Base-by-base conservation (phyloP, 2,113 vertebrate species). In the Syngnathus floridae region DNA sequence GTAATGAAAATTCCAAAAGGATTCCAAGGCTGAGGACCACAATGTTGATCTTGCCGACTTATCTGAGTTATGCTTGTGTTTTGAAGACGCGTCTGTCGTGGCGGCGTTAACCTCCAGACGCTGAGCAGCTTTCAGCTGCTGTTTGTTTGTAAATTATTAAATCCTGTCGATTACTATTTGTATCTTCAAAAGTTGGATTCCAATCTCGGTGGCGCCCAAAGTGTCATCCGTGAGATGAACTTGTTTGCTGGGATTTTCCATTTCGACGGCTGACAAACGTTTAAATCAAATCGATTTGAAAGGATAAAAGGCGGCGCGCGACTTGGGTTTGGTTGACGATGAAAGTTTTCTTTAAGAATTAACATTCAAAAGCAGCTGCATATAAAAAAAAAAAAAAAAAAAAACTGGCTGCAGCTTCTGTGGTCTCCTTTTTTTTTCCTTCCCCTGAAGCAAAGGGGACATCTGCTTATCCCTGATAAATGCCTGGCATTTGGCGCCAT, bases 401-500 rank as follows among this genome's bases (percentile, higher is more conserved):
- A 37, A 49, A 13, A 16, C 12, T 37, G 65, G 26, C 69, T 49
- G 65, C 65, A 35, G 46, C 35, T 52, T 66, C 16, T 41, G 59
- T 43, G 11, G 56, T 73, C 38, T 68, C 40, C 1, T 3, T 1
- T 40, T 38, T 19, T 46, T 31, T 57, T 59, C 41, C 46, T 68
- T n/a, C 7, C 82, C 77, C 74, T 35, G 52, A 38, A 82, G 82
- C 75, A 69, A 82, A 77, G 71, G 76, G 76, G 75, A 82, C 84
- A 81, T 83, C 86, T 87, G 87, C 83, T 83, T 80, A 79, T 77
- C 75, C 75, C 84, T 78, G 88, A 90, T 89, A 88, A 88, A 90
- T 73, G 76, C 46, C 77, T 87, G 85, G 83, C 80, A 89, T 88
- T 89, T 89, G 83, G 77, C 64, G 72, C 67, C 8, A 71, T 62